phyloP scores from a whole-genome alignment of 2,888 invertebrate species.

The Orthosia gracilis region DNA sequence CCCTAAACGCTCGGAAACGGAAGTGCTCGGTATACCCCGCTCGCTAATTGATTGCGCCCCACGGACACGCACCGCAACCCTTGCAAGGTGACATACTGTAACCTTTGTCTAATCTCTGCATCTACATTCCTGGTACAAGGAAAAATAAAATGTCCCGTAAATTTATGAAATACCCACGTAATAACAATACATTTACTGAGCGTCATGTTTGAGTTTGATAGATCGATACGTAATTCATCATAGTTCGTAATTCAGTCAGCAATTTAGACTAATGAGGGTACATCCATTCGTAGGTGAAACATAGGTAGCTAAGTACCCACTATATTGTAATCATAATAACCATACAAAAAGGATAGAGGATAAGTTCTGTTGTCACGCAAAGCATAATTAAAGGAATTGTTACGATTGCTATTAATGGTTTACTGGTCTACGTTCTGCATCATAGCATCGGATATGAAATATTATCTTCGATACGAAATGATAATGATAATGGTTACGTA shows the following conservation, averaged over 20 bases:
- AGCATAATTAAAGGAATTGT: slow-evolving; percentile 25
- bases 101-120: slow-evolving; percentile 65
- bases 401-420: slow-evolving; percentile 25
- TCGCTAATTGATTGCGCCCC: slow-evolving; percentile 88
- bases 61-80: slow-evolving; percentile 79
- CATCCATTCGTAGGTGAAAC: slow-evolving; percentile 29
- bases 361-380: slow-evolving; percentile 19
- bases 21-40: slow-evolving; percentile 85
- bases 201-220: slow-evolving; percentile 41
- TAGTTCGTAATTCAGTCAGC: slow-evolving; percentile 41
- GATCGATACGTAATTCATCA: slow-evolving; percentile 57
- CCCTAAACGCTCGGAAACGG: slow-evolving; percentile 89
- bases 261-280: slow-evolving; percentile 53
- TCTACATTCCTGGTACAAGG: slow-evolving; percentile 57
- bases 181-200: slow-evolving; percentile 36
- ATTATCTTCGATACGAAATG: slow-evolving; percentile 59
- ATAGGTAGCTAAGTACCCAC: slow-evolving; percentile 18
- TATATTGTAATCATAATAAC: slow-evolving; percentile 20
- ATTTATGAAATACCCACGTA: slow-evolving; percentile 21
- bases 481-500: slow-evolving; percentile 26
- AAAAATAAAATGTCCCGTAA: slow-evolving; percentile 26
- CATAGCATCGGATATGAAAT: slow-evolving; percentile 56
- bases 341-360: slow-evolving; percentile 14
- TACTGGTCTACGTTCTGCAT: slow-evolving; percentile 56
- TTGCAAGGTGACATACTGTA: slow-evolving; percentile 75